These are phyloP conservation scores for Alaudala cheleensis DNA, from an alignment of 2,113 vertebrate species.

Conservation along the genomic window DNA sequence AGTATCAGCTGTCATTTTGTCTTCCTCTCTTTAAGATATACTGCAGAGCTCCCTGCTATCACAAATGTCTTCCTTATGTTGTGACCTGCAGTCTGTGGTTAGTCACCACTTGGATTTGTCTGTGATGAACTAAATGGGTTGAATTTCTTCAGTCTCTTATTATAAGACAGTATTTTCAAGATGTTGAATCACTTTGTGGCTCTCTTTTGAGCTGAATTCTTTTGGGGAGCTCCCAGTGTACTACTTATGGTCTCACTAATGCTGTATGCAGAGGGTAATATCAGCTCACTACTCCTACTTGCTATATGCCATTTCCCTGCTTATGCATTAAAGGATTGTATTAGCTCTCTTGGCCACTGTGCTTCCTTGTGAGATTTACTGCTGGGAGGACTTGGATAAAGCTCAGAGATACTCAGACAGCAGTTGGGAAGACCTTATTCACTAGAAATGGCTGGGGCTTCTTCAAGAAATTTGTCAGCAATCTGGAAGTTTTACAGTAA, in stretches of 20 bases:
- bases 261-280: not conserved
- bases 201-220: not conserved
- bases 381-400: not conserved
- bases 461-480: constrained; percentile 8
- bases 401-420: not conserved
- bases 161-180: constrained; percentile 10
- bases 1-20: not conserved
- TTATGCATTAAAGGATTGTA: not conserved
- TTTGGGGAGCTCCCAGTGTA: not conserved
- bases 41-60: not conserved
- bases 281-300: not conserved
- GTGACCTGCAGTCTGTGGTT: not conserved
- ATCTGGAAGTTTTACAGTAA: constrained; percentile 6
- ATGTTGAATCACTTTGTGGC: not conserved
- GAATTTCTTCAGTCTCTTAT: constrained; percentile 1
- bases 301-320: not conserved
- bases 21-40: not conserved
- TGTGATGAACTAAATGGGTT: not conserved
- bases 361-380: not conserved
- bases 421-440: not conserved
- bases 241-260: constrained; percentile 5
- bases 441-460: not conserved
- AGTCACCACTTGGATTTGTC: constrained; percentile 39
- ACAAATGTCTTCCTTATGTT: constrained; percentile 9
- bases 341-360: not conserved